Evolutionary conservation across 2,797 vertebrate species (phyloP), one percentile per base, ranked within the genome.

Genomic region (Florisuga fusca): DNA sequence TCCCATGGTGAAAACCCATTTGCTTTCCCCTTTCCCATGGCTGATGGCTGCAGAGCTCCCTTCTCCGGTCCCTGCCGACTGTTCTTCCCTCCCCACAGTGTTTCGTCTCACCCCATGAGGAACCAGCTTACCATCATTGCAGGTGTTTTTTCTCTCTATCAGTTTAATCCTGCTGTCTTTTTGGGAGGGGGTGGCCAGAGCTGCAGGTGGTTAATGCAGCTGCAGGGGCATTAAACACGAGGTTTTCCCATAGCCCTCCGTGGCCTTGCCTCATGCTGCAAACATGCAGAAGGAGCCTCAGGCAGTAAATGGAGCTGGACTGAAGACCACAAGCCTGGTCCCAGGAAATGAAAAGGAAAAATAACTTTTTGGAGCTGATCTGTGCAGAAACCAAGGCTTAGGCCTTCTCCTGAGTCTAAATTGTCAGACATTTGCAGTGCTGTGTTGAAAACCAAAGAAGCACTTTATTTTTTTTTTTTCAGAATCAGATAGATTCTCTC

Each of bases 1-100:
- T 63, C 22, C 1, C 0, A 2, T 0, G 0, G 6, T 92, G 27
- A 38, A 55, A 73, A 66, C 15, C 20, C 27, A 6, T 75, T 84
- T 75, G 8, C 10, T 5, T 12, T 29, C 7, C 5, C 6, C 34
- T 61, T 55, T 64, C 25, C 12, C 1, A 1, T 20, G 68, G 25
- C 78, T 54, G 61, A 21, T 73, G 64, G 29, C 27, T 59, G 38
- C 7, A 7, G 69, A 55, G 22, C 22, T 73, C 58, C 36, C 46
- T 59, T n/a, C 0, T 3, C 12, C 54, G 36, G 21, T 74, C 18
- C 21, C 18, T 0, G 1, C 38, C 1, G 2, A 5, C 5, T 1
- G 36, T 46, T 87, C 54, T 50, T 78, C 61, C 54, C 54, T 78
- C 61, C 43, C 36, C 1, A 0, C 6, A 2, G 4, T 53, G 5